These are phyloP conservation scores for Triplophysa tibetana DNA, from an alignment of 2,113 vertebrate species.

Conservation along the genomic window DNA sequence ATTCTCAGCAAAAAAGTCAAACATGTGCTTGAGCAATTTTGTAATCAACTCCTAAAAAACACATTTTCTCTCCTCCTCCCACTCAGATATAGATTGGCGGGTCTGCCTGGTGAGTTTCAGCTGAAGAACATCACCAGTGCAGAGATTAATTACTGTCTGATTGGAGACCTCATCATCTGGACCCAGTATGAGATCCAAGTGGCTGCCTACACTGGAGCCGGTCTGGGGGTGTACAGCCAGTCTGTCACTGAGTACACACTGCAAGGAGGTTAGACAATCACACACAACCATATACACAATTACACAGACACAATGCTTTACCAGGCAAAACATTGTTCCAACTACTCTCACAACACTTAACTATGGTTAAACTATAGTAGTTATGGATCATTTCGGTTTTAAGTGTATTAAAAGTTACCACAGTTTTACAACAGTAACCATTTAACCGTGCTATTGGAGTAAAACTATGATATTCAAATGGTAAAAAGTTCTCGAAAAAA, in stretches of 20 bases:
- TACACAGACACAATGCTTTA: background rate
- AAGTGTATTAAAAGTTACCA: no score
- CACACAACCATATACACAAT: background rate
- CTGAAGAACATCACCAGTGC: conserved; percentile 93
- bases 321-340: background rate
- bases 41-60: conserved; percentile 32
- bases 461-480: no score
- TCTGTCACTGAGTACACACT: conserved; percentile 89
- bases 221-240: conserved; percentile 88
- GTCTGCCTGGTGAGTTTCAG: conserved; percentile 90
- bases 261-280: conserved; percentile 87
- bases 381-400: no score
- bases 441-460: no score
- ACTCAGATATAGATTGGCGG: conserved; percentile 89
- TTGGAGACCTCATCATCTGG: conserved; percentile 95
- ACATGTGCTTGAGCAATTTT: background rate
- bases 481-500: no score
- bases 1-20: background rate
- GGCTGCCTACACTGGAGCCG: conserved; percentile 91
- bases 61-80: conserved; percentile 39
- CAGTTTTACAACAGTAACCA: no score
- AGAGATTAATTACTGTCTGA: conserved; percentile 93
- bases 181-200: conserved; percentile 98
- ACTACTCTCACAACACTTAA: background rate
- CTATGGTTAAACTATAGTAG: no score